phyloP scores from a whole-genome alignment of 1,140 invertebrate species.

The Leptinotarsa texana region DNA sequence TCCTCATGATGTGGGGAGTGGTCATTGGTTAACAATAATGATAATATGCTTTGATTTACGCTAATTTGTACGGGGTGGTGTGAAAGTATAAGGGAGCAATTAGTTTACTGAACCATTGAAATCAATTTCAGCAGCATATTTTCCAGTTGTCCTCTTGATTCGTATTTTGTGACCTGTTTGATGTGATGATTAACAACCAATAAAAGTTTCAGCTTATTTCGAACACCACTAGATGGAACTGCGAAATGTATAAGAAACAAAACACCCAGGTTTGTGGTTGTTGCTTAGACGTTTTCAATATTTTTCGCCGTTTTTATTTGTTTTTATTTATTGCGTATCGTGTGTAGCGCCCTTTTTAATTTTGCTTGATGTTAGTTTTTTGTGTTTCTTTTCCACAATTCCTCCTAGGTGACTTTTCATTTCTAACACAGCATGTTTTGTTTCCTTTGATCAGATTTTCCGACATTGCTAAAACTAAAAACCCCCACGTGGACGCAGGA shows the following conservation, averaged over 20 bases:
- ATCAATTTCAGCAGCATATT: too few species aligned
- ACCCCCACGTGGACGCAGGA: conserved; percentile 75
- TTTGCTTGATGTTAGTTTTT: neutral
- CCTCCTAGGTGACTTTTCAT: conserved; percentile 7
- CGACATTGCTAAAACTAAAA: conserved; percentile 69
- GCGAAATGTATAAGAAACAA: neutral
- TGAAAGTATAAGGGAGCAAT: too few species aligned
- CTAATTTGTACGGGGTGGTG: too few species aligned
- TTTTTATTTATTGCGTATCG: neutral
- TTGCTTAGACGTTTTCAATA: neutral
- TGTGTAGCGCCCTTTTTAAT: neutral
- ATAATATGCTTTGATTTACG: too few species aligned
- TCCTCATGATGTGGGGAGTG: too few species aligned
- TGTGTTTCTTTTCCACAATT: too few species aligned
- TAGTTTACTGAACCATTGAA: too few species aligned
- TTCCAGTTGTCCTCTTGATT: too few species aligned
- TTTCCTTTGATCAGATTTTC: conserved; percentile 58
- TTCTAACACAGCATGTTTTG: conserved; percentile 37
- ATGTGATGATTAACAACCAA: neutral
- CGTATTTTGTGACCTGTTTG: too few species aligned
- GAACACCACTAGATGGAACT: neutral
- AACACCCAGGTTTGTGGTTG: neutral
- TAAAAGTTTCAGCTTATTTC: neutral
- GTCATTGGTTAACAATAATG: too few species aligned
- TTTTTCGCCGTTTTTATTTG: neutral